Evolutionary conservation across 2,797 vertebrate species (phyloP).

Genomic region (Acestrorhynchus altus): DNA sequence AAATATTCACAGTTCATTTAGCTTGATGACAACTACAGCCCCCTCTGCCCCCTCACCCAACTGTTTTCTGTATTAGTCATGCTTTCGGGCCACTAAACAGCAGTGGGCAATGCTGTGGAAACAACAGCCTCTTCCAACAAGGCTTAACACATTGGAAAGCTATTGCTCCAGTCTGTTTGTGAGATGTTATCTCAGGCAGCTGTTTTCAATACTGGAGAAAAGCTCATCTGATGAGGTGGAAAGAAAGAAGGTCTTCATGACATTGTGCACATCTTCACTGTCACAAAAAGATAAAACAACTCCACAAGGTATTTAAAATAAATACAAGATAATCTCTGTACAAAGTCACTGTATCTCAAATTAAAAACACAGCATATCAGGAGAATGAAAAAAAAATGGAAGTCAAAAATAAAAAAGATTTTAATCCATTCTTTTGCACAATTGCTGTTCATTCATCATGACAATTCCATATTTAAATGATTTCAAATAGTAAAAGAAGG

Average conservation of each 20-base stretch:
- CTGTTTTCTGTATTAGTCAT: constrained; percentile 64
- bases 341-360: too few relatives aligned
- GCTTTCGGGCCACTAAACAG: constrained; percentile 61
- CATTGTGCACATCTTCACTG: neutral
- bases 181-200: constrained; percentile 65
- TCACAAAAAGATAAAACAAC: too few relatives aligned
- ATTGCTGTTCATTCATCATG: too few relatives aligned
- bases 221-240: constrained; percentile 5
- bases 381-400: too few relatives aligned
- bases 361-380: too few relatives aligned
- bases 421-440: too few relatives aligned
- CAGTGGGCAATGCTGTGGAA: constrained; percentile 57
- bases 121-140: constrained; percentile 58
- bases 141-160: constrained; percentile 64
- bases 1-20: constrained; percentile 96
- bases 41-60: constrained; percentile 28
- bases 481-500: too few relatives aligned
- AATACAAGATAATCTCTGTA: too few relatives aligned
- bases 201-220: neutral
- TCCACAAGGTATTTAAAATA: too few relatives aligned
- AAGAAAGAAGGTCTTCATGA: neutral
- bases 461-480: too few relatives aligned
- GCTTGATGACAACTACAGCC: constrained; percentile 83
- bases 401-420: too few relatives aligned
- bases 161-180: constrained; percentile 55